Evolutionary conservation across 2,888 invertebrate genomes (phyloP), one percentile per base, ranked within the genome.

Genomic region (Heliconius ismenius): DNA sequence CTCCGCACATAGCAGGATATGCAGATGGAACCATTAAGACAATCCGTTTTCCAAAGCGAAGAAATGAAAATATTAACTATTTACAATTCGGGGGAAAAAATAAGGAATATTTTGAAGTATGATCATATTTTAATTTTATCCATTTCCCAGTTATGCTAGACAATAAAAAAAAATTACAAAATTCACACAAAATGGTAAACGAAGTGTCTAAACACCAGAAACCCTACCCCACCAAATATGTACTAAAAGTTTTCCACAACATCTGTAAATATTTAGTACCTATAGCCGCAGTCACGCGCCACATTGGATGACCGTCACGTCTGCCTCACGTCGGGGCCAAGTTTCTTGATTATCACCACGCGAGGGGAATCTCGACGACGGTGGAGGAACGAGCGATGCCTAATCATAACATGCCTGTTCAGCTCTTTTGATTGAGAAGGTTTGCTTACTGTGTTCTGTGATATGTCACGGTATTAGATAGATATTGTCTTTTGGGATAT

Each of bases 321-420:
- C 87, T 81, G 84, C 82, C 83, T 84, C 86, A 86, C 89, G 87
- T 87, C 87, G 87, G 86, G 88, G 88, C 88, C 90, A 91, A 91
- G 86, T 92, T 91, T 89, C 88, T 90, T 91, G 92, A 92, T 91
- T 92, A 91, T 90, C 88, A 87, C 87, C 89, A 91, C 92, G 91
- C 87, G 91, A 87, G 76, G 84, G 81, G 92, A 91, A 92, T 92
- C 85, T 84, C 81, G 85, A 87, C 77, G 75, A 79, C 76, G 11
- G 64, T 11, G n/a, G 58, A 21, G 58, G 49, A 26, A 49, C 49
- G 58, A 26, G 62, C n/a, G 58, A 58, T 43, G 73, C 75, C 79
- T 82, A 82, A 81, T 81, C 83, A 83, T 81, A 80, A 79, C 79
- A 67, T 72, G 80, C 76, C 74, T 73, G 74, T 70, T 80, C 78